These are phyloP conservation scores for Trematomus loennbergii DNA, from an alignment of 2,113 vertebrate species.

Conservation along the genomic window DNA sequence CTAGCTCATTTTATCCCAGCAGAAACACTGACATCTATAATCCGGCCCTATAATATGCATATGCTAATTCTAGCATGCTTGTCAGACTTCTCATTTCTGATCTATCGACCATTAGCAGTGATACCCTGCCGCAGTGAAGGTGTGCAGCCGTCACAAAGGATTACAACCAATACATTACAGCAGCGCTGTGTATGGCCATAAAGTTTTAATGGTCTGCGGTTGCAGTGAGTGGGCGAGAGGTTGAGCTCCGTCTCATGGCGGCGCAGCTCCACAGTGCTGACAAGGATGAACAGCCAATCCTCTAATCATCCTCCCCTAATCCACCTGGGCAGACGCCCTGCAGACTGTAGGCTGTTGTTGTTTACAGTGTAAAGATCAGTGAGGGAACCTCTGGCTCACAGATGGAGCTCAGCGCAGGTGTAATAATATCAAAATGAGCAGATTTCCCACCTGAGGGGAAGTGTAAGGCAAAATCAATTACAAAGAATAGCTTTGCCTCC, in stretches of 20 bases:
- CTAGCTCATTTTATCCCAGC: constrained; percentile 23
- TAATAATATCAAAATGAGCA: constrained; percentile 43
- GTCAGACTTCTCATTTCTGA: constrained; percentile 22
- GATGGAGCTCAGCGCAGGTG: constrained; percentile 4
- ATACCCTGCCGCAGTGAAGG: background rate
- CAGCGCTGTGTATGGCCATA: background rate
- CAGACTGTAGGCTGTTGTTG: constrained; percentile 60
- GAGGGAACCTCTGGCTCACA: constrained; percentile 17
- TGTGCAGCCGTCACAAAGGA: background rate
- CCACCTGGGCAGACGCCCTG: constrained; percentile 65
- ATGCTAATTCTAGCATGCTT: constrained; percentile 16
- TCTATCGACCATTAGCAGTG: constrained; percentile 33
- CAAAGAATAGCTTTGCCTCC: constrained; percentile 6
- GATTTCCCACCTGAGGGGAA: constrained; percentile 35
- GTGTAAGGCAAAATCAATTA: constrained; percentile 29
- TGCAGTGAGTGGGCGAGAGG: constrained; percentile 26
- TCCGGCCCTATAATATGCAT: constrained; percentile 24
- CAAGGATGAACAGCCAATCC: constrained; percentile 73
- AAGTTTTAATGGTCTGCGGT: constrained; percentile 25
- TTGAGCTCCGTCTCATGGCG: constrained; percentile 10
- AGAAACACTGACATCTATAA: constrained; percentile 23
- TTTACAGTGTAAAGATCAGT: constrained; percentile 59
- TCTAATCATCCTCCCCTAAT: constrained; percentile 71
- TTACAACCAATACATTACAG: constrained; percentile 9
- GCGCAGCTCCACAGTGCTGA: constrained; percentile 59